These are phyloP conservation scores for Trichonephila inaurata DNA, from an alignment of 1,140 invertebrate genomes.

Conservation along the genomic window DNA sequence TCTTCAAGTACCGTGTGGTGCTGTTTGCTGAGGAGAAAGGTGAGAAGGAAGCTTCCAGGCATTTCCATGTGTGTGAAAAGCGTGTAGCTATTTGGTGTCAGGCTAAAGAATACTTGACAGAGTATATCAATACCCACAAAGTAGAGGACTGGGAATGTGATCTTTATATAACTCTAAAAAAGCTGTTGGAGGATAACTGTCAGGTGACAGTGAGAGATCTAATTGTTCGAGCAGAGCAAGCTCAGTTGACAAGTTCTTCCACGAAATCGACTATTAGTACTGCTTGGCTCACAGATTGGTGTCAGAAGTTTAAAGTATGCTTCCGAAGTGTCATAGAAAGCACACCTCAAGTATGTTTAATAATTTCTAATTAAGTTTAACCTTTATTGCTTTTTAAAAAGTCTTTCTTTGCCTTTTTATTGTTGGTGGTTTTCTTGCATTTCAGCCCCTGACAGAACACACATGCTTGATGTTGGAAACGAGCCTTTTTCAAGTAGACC, in stretches of 20 bases:
- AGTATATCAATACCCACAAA: conserved; percentile 28
- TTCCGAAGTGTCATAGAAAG: conserved; percentile 70
- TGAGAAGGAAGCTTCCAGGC: conserved; percentile 57
- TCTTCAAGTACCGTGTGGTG: conserved; percentile 53
- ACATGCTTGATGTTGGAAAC: conserved; percentile 71
- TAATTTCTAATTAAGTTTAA: not conserved
- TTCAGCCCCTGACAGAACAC: conserved; percentile 69
- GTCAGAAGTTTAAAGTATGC: conserved; percentile 70
- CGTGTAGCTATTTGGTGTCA: conserved; percentile 66
- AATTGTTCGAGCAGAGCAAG: conserved; percentile 70
- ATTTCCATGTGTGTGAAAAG: conserved; percentile 70
- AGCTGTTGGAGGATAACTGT: conserved; percentile 48
- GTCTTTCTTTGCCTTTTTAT: not conserved
- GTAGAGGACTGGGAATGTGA: conserved; percentile 72
- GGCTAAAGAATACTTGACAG: conserved; percentile 57
- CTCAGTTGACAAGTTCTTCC: conserved; percentile 42
- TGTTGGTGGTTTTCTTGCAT: not conserved
- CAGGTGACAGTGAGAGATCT: conserved; percentile 69
- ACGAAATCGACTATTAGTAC: conserved; percentile 61
- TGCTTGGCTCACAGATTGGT: conserved; percentile 71
- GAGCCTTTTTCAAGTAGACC: conserved; percentile 55
- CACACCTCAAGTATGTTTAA: conserved; percentile 60
- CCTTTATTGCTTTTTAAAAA: not conserved
- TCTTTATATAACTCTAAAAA: conserved; percentile 68
- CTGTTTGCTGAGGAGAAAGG: conserved; percentile 58